phyloP scores from a whole-genome alignment of 2,888 invertebrate genomes.

The Aplocera efformata region DNA sequence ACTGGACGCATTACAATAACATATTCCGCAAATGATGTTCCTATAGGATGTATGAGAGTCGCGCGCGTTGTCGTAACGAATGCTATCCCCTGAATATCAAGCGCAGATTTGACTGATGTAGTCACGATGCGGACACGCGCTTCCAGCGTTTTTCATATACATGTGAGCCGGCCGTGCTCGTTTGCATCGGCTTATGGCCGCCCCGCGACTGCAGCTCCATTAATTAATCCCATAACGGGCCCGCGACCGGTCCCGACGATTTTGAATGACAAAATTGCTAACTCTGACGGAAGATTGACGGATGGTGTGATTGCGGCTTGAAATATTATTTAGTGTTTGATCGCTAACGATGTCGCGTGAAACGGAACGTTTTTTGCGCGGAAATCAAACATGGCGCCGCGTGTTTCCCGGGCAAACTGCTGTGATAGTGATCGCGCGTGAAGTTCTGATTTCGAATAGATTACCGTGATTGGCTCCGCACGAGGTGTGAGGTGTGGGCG shows the following conservation, averaged over 20 bases:
- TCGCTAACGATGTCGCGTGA: constrained; percentile 46
- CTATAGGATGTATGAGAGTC: constrained; percentile 44
- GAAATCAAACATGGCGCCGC: constrained; percentile 41
- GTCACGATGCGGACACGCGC: constrained; percentile 64
- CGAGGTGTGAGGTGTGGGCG: constrained; percentile 29
- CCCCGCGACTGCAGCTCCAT: constrained; percentile 44
- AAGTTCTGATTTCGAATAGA: constrained; percentile 63
- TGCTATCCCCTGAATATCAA: constrained; percentile 63
- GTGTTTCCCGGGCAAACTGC: constrained; percentile 43
- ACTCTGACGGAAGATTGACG: constrained; percentile 49
- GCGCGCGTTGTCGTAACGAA: constrained; percentile 56
- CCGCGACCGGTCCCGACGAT: constrained; percentile 46
- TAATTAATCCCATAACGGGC: constrained; percentile 67
- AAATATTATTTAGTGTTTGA: constrained; percentile 53
- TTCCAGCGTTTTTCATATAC: constrained; percentile 58
- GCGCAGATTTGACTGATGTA: constrained; percentile 70
- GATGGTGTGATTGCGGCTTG: constrained; percentile 63
- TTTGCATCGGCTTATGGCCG: constrained; percentile 62
- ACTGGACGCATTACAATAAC: constrained; percentile 40
- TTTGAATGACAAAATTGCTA: constrained; percentile 69
- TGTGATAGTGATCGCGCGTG: constrained; percentile 52
- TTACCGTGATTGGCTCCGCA: constrained; percentile 59
- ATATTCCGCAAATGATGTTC: constrained; percentile 47
- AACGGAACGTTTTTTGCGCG: constrained; percentile 33
- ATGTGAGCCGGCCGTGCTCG: constrained; percentile 43